A percentile compares a stretch with the other conserved stretches of the same genome.
Conservation (phyloP, 2,113 vertebrate genomes). For the Chaetorhynchus papuensis region DNA sequence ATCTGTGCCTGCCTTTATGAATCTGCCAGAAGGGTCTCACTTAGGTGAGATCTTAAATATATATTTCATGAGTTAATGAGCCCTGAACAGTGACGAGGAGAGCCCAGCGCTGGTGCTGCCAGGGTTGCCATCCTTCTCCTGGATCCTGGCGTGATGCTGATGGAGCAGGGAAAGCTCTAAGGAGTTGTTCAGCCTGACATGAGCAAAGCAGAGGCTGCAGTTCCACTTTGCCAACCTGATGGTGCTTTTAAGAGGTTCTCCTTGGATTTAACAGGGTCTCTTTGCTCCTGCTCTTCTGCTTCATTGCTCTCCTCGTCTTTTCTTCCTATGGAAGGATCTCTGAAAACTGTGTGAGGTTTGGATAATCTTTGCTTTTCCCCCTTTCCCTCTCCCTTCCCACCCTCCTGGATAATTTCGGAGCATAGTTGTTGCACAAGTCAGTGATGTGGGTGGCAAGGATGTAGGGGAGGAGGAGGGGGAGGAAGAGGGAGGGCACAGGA, state of each 20-base stretch:
- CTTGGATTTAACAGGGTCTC: neutral
- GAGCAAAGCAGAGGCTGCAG: neutral
- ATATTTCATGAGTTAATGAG: neutral
- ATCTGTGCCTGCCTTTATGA: neutral
- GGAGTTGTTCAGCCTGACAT: neutral
- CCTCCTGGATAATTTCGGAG: neutral
- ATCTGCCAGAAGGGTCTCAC: neutral
- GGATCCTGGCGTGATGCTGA: neutral
- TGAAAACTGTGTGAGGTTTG: neutral
- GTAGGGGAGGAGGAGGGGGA: neutral
- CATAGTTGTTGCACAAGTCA: neutral
- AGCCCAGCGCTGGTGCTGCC: neutral
- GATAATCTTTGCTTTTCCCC: neutral
- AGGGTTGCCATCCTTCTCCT: neutral
- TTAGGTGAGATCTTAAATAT: neutral
- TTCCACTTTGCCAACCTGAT: neutral
- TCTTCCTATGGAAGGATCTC: neutral
- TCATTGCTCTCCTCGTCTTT: rapidly evolving
- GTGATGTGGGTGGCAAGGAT: neutral
- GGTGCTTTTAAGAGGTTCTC: neutral
- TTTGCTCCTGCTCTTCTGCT: neutral
- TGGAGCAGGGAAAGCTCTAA: neutral
- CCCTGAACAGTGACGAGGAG: neutral
- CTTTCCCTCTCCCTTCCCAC: neutral
- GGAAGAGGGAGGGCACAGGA: neutral